Evolutionary conservation across 2,797 vertebrate species (phyloP), one percentile per base, ranked within the genome.

Genomic region (Acipenser oxyrinchus): DNA sequence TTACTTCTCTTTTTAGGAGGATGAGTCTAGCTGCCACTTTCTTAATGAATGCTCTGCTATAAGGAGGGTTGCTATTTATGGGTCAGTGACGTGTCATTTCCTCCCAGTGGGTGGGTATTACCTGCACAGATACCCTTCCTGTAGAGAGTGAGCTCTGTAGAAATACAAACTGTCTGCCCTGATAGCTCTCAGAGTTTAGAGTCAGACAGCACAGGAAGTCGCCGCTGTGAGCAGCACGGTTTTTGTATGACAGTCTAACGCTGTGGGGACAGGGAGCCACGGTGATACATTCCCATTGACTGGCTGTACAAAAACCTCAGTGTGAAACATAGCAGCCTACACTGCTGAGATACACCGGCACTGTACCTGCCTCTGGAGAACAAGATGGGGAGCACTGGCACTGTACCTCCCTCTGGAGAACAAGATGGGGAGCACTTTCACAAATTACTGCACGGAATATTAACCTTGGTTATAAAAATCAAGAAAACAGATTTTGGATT

Each of bases 251-350:
- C 72, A 70, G 1, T 88, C 77, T 92, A 88, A 81, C 89, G 80
- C 84, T 74, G 95, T 97, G 94, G 88, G 91, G 86, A 90, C 90
- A 91, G 92, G 83, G 87, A 61, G 69, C 71, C 95, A 97, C 95
- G 51, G 83, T 96, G 94, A 89, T 91, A 85, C 83, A 89, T 67
- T 69, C 64, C 65, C 1, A 84, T 74, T 73, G 71, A 77, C 74
- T n/a, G 69, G 79, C 84, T 79, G 93, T 94, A 95, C 93, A 95
- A 94, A 94, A 95, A 94, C 91, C 82, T 83, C 75, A 72, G 65
- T 75, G 68, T n/a, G 72, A 62, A 1, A 23, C 76, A 68, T 51
- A 61, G 70, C 63, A 62, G 9, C 58, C 68, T 66, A 58, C 0
- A 6, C 73, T 71, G 49, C 63, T 23, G 9, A 60, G 49, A 18